phyloP scores from a whole-genome alignment of 35 echinoderm and acorn worm genomes.

The Ptychodera flava region DNA sequence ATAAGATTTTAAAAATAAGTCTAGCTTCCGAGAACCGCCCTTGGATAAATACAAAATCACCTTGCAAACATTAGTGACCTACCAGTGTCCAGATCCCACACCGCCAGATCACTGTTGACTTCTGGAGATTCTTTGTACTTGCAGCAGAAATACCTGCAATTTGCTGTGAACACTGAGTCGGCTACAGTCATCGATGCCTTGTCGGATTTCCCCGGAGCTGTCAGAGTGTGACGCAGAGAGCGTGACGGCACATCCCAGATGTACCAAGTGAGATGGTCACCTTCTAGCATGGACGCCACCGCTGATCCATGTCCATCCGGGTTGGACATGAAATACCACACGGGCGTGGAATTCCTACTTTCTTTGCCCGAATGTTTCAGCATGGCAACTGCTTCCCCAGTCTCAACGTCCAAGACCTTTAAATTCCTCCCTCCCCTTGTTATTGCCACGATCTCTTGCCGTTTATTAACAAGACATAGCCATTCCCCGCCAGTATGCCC shows the following conservation, averaged over 20 bases:
- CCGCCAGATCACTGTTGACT: neutral
- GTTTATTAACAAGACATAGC: neutral
- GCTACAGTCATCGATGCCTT: neutral
- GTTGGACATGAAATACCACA: neutral
- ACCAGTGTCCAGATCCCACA: neutral
- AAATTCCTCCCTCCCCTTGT: neutral
- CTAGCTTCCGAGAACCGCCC: too few relatives aligned
- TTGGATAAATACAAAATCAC: too few relatives aligned
- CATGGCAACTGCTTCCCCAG: neutral
- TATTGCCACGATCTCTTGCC: neutral
- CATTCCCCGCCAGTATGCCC: neutral
- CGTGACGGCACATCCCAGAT: neutral
- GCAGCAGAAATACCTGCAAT: neutral
- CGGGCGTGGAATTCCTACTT: neutral
- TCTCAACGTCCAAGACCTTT: neutral
- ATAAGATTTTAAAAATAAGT: too few relatives aligned
- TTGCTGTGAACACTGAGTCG: neutral
- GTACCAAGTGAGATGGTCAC: neutral
- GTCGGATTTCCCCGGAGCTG: neutral
- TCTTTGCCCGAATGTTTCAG: neutral
- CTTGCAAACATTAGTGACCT: too few relatives aligned
- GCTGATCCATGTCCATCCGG: neutral
- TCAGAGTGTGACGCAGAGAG: neutral
- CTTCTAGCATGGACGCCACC: neutral
- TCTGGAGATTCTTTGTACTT: neutral